These are phyloP conservation scores for Tupiocoris notatus DNA, from an alignment of 2,888 invertebrate genomes.

Conservation along the genomic window DNA sequence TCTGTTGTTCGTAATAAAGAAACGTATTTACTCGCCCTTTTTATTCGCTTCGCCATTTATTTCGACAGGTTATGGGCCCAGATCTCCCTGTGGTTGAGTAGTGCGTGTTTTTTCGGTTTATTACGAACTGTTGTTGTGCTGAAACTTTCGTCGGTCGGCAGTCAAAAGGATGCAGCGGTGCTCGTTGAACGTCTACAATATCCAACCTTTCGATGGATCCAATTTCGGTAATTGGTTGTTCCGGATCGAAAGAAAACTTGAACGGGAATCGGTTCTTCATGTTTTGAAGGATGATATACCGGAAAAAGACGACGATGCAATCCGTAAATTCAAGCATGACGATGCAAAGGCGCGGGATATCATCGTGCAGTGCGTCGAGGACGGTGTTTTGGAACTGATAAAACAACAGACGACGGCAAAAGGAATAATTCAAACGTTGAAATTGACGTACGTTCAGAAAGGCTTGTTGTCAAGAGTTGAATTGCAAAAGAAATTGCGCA, in stretches of 20 bases:
- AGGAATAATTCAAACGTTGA: not conserved
- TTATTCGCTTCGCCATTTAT: no score
- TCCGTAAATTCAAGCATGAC: not conserved
- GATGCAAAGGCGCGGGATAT: constrained; percentile 19
- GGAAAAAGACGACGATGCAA: not conserved
- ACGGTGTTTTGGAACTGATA: constrained; percentile 10
- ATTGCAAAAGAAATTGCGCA: not conserved
- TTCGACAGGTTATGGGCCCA: no score
- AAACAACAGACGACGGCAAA: not conserved
- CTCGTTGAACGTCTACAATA: not conserved
- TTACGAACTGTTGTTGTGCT: no score
- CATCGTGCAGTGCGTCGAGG: constrained; percentile 27
- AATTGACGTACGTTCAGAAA: constrained; percentile 5
- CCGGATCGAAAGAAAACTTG: constrained; percentile 4
- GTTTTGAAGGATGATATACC: no score
- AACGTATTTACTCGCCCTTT: no score
- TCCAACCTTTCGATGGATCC: not conserved
- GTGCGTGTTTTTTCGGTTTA: no score
- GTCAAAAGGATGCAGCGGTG: not conserved
- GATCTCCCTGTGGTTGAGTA: no score
- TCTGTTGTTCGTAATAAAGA: no score
- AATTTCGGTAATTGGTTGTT: constrained; percentile 4
- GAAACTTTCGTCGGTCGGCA: no score
- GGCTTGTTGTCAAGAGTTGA: constrained; percentile 6
- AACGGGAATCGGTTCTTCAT: not conserved